Evolutionary conservation across 2,113 vertebrate species (phyloP), one percentile per base, ranked within the genome.

Genomic region (Coracopsis vasa): DNA sequence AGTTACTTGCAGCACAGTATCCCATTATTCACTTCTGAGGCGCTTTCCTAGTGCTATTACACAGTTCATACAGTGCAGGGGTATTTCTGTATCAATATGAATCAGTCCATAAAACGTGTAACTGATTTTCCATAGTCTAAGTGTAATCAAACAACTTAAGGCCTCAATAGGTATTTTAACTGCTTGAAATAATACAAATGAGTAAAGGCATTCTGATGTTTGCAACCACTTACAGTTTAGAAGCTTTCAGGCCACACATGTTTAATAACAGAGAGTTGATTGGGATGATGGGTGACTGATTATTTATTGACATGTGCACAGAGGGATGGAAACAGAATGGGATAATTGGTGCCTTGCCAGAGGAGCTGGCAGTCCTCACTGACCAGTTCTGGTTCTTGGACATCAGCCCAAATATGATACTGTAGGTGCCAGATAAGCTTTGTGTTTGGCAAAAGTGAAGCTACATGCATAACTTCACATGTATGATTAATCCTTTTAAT

Each of bases 291-390:
- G 86, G 66, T 81, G 78, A 94, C 77, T 73, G 86, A 86, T 86
- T 91, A 92, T 94, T 95, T 96, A 96, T 96, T 94, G 96, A 94
- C 86, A 80, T 44, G 65, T 88, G 91, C 90, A 96, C 1, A 75
- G 73, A 89, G 91, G 39, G 27, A 92, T 96, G 58, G 42, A 91
- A 95, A 89, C 61, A 89, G 88, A 78, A 93, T 20, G 37, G 95
- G 70, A 72, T 94, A 92, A 94, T 42, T 92, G 94, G 83, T 19
- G 94, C 66, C 27, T 69, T 56, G 77, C 86, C 95, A 93, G 88
- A 80, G 51, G 15, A 84, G 77, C 70, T 94, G 80, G 83, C 94
- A 91, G 75, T 65, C 3, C 0, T 72, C 93, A 87, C 51, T 74
- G 83, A 89, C 91, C 41, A 29, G 65, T 92, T 93, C 80, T 95